Evolutionary conservation across 2,113 vertebrate genomes (phyloP), one percentile per base, ranked within the genome.

Genomic region (Syngnathus typhle): DNA sequence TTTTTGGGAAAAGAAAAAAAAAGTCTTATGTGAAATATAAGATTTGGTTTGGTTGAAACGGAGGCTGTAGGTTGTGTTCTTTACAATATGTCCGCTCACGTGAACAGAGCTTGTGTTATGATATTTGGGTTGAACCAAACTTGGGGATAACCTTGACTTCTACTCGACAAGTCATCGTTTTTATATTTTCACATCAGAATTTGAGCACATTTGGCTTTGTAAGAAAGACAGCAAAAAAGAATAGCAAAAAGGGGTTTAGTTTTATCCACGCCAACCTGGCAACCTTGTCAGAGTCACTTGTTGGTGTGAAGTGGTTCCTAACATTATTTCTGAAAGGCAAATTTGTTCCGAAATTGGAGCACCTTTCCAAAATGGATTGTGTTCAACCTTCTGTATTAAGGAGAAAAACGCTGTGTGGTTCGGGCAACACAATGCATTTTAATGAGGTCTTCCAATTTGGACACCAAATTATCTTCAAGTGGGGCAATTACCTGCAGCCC

Each of bases 401-500:
- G n/a, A 21, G 49, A 21, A 52, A 52, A 52, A 52, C 27, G 49
- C 9, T 2, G n/a, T 52, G 19, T 9, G 7, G 27, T 18, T 58
- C 7, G 27, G 60, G 19, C 38, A 27, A 12, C 13, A 44, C 21
- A 23, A 23, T 44, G 39, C 60, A 12, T 62, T 44, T 62, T 44
- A 62, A 62, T 62, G 39, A 62, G 60, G n/a, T 27, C 21, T 27
- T 41, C 60, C 41, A 62, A 44, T 44, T 44, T 27, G 41, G 38
- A 43, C 60, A 44, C 21, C 21, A 62, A 44, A 62, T 62, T 44
- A 62, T 41, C 60, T 62, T 62, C 39, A 62, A 62, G 60, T 62
- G 60, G 60, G 60, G 41, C 60, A 62, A 62, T 62, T 62, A 62
- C 60, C 60, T 21, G 60, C 60, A 44, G 41, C 38, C 11, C n/a